A percentile compares a stretch with the other conserved stretches of the same genome.
Evolutionary conservation across 2,797 vertebrate genomes (phyloP).

Genomic region (Acanthornis magna): DNA sequence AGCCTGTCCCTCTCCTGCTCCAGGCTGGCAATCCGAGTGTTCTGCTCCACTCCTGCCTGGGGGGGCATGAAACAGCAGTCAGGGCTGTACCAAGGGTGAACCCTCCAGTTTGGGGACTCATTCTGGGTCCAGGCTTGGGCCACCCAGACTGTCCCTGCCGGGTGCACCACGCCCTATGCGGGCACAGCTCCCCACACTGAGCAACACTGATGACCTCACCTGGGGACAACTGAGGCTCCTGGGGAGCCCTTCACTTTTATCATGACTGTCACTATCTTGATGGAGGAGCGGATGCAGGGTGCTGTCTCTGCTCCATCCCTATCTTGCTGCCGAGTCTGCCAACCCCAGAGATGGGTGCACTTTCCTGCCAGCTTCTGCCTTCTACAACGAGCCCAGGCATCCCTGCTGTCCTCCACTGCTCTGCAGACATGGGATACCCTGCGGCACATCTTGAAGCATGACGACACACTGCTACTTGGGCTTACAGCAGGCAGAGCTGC

Average conservation of each 20-base stretch:
- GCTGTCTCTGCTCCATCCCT: not conserved
- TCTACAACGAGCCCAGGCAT: not conserved
- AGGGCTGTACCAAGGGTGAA: rapidly evolving
- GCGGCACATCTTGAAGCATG: not conserved
- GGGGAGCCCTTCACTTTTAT: not conserved
- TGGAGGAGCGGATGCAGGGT: not conserved
- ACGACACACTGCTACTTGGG: not conserved
- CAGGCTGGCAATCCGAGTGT: conserved; percentile 69
- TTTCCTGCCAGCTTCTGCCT: not conserved
- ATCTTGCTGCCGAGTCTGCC: not conserved
- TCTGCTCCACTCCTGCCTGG: conserved; percentile 77
- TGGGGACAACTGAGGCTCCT: rapidly evolving
- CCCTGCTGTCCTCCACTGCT: not conserved
- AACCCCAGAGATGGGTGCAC: not conserved
- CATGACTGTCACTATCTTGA: not conserved
- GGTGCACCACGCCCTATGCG: rapidly evolving
- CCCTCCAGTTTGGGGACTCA: not conserved
- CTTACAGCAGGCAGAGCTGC: not conserved
- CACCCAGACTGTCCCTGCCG: rapidly evolving
- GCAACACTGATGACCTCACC: not conserved
- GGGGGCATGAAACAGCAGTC: not conserved
- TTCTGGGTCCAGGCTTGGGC: not conserved
- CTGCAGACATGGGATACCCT: not conserved
- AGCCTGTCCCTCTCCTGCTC: conserved; percentile 80
- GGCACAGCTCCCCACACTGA: not conserved